Percentiles rank a stretch among this genome's conserved stretches.
Evolutionary conservation across 2,797 vertebrate genomes (phyloP).

Genomic region (Anguilla anguilla): DNA sequence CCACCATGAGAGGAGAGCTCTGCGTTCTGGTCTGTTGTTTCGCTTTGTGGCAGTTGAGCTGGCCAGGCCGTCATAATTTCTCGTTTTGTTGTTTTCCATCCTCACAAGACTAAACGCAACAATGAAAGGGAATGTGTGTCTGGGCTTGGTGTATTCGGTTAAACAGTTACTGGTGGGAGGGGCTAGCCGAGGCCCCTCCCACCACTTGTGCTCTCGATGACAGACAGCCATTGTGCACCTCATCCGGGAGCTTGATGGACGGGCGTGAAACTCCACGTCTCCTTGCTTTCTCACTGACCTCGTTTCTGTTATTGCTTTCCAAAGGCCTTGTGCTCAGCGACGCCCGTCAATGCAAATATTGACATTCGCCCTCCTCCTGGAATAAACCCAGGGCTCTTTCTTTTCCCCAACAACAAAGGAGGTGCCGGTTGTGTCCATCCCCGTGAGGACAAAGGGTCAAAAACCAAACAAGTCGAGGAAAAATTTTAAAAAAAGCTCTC

Average conservation of each 20-base stretch:
- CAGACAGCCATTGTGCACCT: not conserved
- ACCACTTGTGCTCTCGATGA: not conserved
- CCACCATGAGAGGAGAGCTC: constrained; percentile 4
- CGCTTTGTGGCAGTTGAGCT: not conserved
- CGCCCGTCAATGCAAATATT: constrained; percentile 43
- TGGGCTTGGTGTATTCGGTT: not conserved
- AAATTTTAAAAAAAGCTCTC: not conserved
- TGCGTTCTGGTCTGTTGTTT: constrained; percentile 8
- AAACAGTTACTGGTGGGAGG: not conserved
- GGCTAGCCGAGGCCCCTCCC: not conserved
- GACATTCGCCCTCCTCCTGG: constrained; percentile 13
- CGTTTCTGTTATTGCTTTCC: constrained; percentile 30
- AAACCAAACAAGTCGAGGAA: not conserved
- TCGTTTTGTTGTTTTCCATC: not conserved
- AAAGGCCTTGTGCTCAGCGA: constrained; percentile 21
- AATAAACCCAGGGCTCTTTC: constrained; percentile 9
- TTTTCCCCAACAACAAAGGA: not conserved
- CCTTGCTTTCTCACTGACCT: not conserved
- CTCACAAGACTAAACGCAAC: not conserved
- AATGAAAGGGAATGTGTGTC: constrained; percentile 2
- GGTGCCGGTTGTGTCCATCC: not conserved
- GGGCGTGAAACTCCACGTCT: not conserved
- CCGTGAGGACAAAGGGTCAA: constrained; percentile 5
- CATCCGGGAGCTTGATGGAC: not conserved
- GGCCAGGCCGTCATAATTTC: not conserved